Percentiles rank a stretch among this genome's conserved stretches.
These are phyloP conservation scores for Miniopterus natalensis DNA, from an alignment of 2,113 vertebrate genomes.

Conservation along the genomic window DNA sequence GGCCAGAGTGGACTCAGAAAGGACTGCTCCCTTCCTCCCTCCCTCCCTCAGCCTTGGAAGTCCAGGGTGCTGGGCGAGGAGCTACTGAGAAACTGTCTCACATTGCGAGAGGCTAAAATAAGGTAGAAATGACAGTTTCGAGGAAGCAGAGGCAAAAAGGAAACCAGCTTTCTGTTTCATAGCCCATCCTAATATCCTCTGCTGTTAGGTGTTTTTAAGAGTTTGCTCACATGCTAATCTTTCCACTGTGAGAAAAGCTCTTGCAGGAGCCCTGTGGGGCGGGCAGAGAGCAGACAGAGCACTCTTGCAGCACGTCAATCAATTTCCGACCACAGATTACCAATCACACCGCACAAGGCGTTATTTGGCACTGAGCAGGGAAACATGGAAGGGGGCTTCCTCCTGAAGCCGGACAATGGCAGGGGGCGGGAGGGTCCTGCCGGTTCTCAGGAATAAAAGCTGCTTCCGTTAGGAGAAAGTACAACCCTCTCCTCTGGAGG, in stretches of 20 bases:
- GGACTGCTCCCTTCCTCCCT: background rate
- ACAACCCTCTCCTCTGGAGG: background rate
- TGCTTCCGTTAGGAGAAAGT: background rate
- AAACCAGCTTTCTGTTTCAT: background rate
- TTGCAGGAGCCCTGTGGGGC: slow-evolving; percentile 6
- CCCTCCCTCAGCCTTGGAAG: background rate
- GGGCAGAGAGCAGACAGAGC: slow-evolving; percentile 11
- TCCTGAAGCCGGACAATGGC: too few species aligned
- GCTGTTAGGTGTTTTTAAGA: slow-evolving; percentile 58
- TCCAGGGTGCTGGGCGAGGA: background rate
- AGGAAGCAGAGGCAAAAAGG: background rate
- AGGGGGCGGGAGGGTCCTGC: background rate
- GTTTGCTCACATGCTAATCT: slow-evolving; percentile 75
- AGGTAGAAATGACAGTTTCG: background rate
- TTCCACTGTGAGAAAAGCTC: slow-evolving; percentile 66
- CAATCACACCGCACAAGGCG: background rate
- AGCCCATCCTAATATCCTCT: slow-evolving; percentile 59
- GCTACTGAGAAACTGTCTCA: background rate
- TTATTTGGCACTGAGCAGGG: background rate
- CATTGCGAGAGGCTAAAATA: background rate
- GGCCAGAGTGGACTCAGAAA: background rate
- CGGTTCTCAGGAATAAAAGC: background rate
- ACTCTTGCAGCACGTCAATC: background rate
- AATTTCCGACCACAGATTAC: background rate
- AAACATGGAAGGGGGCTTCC: background rate